These are phyloP conservation scores for Drosophila pallidifrons DNA, from an alignment of 1,140 invertebrate species.

Conservation along the genomic window DNA sequence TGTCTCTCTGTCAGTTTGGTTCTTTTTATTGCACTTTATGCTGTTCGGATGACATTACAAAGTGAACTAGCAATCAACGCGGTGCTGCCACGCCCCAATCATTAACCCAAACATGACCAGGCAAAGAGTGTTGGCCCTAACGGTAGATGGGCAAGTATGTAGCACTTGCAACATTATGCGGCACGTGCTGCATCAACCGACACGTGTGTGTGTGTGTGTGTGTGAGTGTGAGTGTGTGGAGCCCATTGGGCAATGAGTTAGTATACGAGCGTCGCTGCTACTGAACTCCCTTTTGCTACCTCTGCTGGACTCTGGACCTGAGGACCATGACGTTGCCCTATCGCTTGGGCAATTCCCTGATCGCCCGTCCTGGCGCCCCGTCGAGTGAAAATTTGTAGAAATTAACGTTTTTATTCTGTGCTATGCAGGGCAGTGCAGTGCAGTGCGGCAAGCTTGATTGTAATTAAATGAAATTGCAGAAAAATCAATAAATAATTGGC, in stretches of 20 bases:
- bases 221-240: slow-evolving; percentile 17
- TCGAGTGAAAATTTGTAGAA: slow-evolving; percentile 83
- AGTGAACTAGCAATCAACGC: slow-evolving; percentile 74
- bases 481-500: slow-evolving; percentile 70
- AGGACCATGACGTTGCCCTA: slow-evolving; percentile 29
- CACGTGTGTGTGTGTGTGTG: slow-evolving; percentile 52
- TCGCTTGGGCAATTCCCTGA: slow-evolving; percentile 8
- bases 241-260: slow-evolving; percentile 28
- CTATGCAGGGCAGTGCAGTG: no score
- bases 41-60: slow-evolving; percentile 60
- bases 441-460: slow-evolving; percentile 28
- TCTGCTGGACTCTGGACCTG: slow-evolving; percentile 8
- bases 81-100: slow-evolving; percentile 73
- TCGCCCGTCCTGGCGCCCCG: slow-evolving; percentile 54
- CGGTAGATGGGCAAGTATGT: slow-evolving; percentile 61
- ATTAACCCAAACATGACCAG: slow-evolving; percentile 80
- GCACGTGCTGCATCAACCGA: slow-evolving; percentile 66
- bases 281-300: not conserved
- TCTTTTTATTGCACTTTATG: slow-evolving; percentile 32
- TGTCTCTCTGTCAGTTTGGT: slow-evolving; percentile 13
- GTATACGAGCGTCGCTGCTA: not conserved
- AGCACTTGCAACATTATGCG: slow-evolving; percentile 61
- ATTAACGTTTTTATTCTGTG: slow-evolving; percentile 72
- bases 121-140: slow-evolving; percentile 64
- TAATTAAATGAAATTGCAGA: slow-evolving; percentile 82